Evolutionary conservation across 2,888 invertebrate species (phyloP).

Genomic region (Druceiella hillmani): DNA sequence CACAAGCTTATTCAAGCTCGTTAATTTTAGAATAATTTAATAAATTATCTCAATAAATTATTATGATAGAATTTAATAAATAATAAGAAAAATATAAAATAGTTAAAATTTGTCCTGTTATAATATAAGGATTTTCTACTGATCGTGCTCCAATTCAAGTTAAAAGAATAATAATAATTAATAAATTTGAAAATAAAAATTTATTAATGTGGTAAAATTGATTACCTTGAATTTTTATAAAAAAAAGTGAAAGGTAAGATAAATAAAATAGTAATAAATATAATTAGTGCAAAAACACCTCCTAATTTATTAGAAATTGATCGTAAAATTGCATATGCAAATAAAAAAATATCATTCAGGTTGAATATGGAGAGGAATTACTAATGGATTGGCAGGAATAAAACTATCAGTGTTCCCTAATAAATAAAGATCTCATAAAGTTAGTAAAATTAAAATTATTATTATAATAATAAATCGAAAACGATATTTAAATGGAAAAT

Average conservation of each 20-base stretch:
- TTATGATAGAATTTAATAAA: slow-evolving; percentile 36
- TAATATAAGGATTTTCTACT: slow-evolving; percentile 55
- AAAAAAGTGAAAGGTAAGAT: slow-evolving; percentile 42
- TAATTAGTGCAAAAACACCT: slow-evolving; percentile 53
- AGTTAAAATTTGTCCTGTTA: slow-evolving; percentile 47
- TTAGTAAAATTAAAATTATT: slow-evolving; percentile 36
- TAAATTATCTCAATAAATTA: slow-evolving; percentile 38
- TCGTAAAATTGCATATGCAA: slow-evolving; percentile 65
- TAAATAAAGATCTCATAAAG: slow-evolving; percentile 41
- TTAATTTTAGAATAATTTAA: slow-evolving; percentile 33
- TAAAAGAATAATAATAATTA: slow-evolving; percentile 45
- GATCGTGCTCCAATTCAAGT: slow-evolving; percentile 58
- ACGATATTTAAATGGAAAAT: slow-evolving; percentile 52
- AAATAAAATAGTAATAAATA: slow-evolving; percentile 54
- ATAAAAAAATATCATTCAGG: slow-evolving; percentile 72
- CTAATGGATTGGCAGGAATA: slow-evolving; percentile 52
- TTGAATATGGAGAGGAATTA: slow-evolving; percentile 61
- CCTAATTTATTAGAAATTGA: slow-evolving; percentile 67
- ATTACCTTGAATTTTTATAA: slow-evolving; percentile 38
- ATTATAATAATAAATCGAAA: slow-evolving; percentile 45
- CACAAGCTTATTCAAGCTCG: slow-evolving; percentile 50
- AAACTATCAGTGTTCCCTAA: slow-evolving; percentile 61
- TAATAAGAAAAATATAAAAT: slow-evolving; percentile 43
- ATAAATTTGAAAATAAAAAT: slow-evolving; percentile 44
- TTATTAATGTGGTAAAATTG: slow-evolving; percentile 47